Evolutionary conservation across 2,888 invertebrate genomes (phyloP).

Genomic region (Orgyia antiqua): DNA sequence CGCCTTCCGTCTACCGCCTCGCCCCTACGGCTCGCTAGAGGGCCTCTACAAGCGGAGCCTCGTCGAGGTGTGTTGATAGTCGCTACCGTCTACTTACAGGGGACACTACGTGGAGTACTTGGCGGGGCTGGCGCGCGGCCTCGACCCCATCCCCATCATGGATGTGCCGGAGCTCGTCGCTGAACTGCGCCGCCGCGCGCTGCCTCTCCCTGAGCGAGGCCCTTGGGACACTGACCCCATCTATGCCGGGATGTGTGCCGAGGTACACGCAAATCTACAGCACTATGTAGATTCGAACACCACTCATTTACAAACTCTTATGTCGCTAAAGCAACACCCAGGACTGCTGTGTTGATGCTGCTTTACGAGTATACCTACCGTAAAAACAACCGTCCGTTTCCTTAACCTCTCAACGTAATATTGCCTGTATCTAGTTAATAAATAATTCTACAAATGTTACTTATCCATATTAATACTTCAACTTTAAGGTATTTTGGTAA

Average conservation of each 20-base stretch:
- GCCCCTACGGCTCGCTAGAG: slow-evolving; percentile 85
- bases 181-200: slow-evolving; percentile 90
- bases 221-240: slow-evolving; percentile 90
- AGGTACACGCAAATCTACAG: slow-evolving; percentile 78
- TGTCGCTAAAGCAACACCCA: too few species aligned
- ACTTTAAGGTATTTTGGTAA: too few species aligned
- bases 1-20: slow-evolving; percentile 84
- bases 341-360: too few species aligned
- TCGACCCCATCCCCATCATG: slow-evolving; percentile 95
- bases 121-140: slow-evolving; percentile 89
- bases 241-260: slow-evolving; percentile 89
- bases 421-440: too few species aligned
- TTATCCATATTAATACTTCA: too few species aligned
- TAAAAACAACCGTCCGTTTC: too few species aligned
- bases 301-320: too few species aligned
- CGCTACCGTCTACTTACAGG: slow-evolving; percentile 79
- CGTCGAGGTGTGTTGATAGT: slow-evolving; percentile 79
- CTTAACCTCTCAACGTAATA: too few species aligned
- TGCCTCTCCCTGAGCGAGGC: slow-evolving; percentile 88
- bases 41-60: slow-evolving; percentile 81
- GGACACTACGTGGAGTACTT: slow-evolving; percentile 97
- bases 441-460: too few species aligned
- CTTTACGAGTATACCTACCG: too few species aligned
- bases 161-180: slow-evolving; percentile 91
- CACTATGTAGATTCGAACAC: too few species aligned